Conservation (phyloP, 2,888 invertebrate genomes). For the Oscheius onirici region DNA sequence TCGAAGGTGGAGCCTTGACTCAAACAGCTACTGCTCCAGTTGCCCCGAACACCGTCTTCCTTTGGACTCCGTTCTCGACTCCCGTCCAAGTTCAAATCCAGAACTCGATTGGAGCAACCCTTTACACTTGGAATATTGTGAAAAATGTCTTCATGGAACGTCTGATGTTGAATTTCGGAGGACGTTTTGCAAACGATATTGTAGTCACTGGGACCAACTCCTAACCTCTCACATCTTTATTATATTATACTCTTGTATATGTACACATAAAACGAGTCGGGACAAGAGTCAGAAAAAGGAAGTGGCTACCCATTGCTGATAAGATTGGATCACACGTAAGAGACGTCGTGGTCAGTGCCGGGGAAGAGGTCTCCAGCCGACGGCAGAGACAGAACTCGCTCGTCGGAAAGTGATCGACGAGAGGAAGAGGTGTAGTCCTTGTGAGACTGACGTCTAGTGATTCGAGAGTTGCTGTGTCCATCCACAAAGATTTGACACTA, state of each 20-base stretch:
- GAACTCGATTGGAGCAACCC: constrained; percentile 36
- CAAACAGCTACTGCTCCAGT: constrained; percentile 42
- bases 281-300: not conserved
- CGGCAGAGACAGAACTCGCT: constrained; percentile 14
- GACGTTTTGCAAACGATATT: constrained; percentile 51
- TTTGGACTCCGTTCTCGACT: constrained; percentile 38
- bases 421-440: constrained; percentile 22
- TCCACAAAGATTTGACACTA: constrained; percentile 35
- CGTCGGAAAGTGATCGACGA: constrained; percentile 5
- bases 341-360: constrained; percentile 34
- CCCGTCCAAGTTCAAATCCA: constrained; percentile 11
- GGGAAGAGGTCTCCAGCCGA: constrained; percentile 31
- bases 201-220: constrained; percentile 16
- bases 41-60: not conserved
- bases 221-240: constrained; percentile 25
- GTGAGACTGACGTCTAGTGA: constrained; percentile 28
- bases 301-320: constrained; percentile 21
- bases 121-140: constrained; percentile 59
- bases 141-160: constrained; percentile 59
- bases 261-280: constrained; percentile 13
- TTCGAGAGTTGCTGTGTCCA: not conserved
- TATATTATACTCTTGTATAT: constrained; percentile 16
- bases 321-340: constrained; percentile 31
- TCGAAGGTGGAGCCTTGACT: constrained; percentile 55
- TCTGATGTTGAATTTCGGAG: constrained; percentile 53